Evolutionary conservation across 2,113 vertebrate species (phyloP), one percentile per base, ranked within the genome.

Genomic region (Clarias magur): DNA sequence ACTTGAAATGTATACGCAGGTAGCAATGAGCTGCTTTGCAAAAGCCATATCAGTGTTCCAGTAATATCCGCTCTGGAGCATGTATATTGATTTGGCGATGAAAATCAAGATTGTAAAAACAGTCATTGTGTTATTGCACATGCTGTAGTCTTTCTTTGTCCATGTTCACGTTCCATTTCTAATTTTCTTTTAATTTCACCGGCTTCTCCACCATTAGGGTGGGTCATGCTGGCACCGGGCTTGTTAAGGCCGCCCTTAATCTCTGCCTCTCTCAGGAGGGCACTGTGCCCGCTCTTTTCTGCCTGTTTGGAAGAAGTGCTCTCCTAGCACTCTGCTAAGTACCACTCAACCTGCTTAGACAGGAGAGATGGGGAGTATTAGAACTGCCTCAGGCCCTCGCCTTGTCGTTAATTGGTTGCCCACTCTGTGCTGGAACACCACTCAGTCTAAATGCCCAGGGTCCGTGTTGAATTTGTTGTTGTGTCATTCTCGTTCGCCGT

Each of bases 1-100:
- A 48, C 87, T 84, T 87, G 82, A 91, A 87, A 91, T 86, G 82
- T 87, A 86, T 87, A 90, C 78, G 83, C 85, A 88, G 87, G 85
- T 86, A 88, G 85, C 85, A 78, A 78, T 68, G 23, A 87, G 30
- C 78, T 34, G 85, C 76, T 80, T 59, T 27, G 78, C 57, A 79
- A 79, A 67, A 53, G 59, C 72, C 16, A 78, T 63, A 80, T 68
- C 85, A 25, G 3, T 38, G 13, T 68, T 80, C 13, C 76, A 12
- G 53, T 67, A 80, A 68, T 67, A 80, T 86, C 73, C 34, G 23
- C 76, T 56, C 17, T 67, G 76, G 53, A 80, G 23, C 23, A 42
- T 25, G 30, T 57, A 30, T 42, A 85, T 59, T 23, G 73, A 48
- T 30, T 65, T 34, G 38, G 73, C 67, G 38, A 38, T 84, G 82